Evolutionary conservation across 2,797 vertebrate species (phyloP).

Genomic region (Karalla daura): DNA sequence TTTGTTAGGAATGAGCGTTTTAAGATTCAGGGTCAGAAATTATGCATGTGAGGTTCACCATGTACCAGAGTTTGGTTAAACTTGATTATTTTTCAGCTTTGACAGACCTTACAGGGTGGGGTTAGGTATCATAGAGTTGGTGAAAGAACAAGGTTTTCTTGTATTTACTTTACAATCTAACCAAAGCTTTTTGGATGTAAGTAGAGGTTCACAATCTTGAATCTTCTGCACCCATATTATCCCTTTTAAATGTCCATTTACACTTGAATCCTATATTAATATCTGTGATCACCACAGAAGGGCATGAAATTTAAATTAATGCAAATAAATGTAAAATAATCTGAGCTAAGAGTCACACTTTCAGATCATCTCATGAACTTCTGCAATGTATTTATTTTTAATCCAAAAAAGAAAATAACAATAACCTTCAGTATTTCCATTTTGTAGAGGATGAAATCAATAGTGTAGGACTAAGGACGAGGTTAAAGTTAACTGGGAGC

Average conservation of each 20-base stretch:
- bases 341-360: not conserved
- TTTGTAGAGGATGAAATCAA: not conserved
- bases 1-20: not conserved
- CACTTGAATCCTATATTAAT: not conserved
- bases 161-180: not conserved
- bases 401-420: too few relatives aligned
- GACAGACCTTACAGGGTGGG: not conserved
- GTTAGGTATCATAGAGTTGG: not conserved
- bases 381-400: not conserved
- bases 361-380: not conserved
- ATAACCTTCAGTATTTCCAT: not conserved
- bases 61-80: not conserved
- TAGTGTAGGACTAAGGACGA: slow-evolving; percentile 1
- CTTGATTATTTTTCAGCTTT: not conserved
- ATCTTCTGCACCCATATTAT: too few relatives aligned
- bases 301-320: too few relatives aligned
- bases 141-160: not conserved
- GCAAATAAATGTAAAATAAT: too few relatives aligned
- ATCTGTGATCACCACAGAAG: not conserved
- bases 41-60: not conserved
- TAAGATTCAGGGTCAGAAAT: not conserved
- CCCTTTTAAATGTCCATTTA: too few relatives aligned
- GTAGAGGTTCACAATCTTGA: too few relatives aligned
- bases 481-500: too few relatives aligned
- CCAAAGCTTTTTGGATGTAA: too few relatives aligned